Percentiles rank a stretch among this genome's conserved stretches.
phyloP scores from a whole-genome alignment of 30 jellyfish, hydroid and myxozoan genomes.

The Rhopilema esculentum region DNA sequence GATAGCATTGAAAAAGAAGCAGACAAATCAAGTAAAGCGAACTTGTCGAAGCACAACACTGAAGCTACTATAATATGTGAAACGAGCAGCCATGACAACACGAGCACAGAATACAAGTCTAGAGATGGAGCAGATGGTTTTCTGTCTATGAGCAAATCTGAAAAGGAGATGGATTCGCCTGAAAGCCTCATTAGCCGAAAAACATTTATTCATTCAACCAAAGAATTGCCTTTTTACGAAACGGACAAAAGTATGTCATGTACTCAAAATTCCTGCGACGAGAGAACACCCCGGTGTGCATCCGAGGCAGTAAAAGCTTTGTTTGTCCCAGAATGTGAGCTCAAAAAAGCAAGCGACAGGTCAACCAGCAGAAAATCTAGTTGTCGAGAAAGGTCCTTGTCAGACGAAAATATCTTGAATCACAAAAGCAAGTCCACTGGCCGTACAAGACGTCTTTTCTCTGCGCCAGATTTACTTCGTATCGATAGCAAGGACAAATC shows the following conservation, averaged over 20 bases:
- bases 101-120: neutral
- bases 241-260: neutral
- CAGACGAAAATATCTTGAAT: slow-evolving; percentile 1
- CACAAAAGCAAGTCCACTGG: neutral
- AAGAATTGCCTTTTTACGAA: neutral
- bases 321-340: neutral
- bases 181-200: neutral
- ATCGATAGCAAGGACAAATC: neutral
- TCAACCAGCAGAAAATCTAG: neutral
- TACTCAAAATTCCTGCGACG: neutral
- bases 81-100: neutral
- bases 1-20: neutral
- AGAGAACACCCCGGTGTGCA: neutral
- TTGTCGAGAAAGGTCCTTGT: neutral
- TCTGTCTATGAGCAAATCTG: neutral
- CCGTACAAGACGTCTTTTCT: slow-evolving; percentile 1
- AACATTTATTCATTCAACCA: neutral
- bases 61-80: neutral
- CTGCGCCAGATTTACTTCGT: slow-evolving; percentile 17
- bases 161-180: neutral
- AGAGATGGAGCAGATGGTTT: neutral
- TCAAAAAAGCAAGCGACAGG: neutral
- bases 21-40: neutral
- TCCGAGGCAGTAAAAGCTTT: neutral
- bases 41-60: neutral